Evolutionary conservation across 2,888 invertebrate genomes (phyloP), one percentile per base, ranked within the genome.

Genomic region (Chymomyza fuscimana): DNA sequence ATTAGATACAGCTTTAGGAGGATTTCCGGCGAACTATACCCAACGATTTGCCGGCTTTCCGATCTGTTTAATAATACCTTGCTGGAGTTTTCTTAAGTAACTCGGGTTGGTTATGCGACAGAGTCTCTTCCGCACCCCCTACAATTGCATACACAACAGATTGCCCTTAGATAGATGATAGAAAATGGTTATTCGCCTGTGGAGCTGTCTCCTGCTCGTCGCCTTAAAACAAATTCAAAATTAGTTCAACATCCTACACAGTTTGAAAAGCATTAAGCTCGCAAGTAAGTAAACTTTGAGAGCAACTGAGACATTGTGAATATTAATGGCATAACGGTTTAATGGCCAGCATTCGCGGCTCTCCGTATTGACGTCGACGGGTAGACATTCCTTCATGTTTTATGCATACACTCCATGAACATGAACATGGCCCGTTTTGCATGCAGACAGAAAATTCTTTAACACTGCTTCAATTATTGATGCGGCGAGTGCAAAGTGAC

Each of bases 331-430:
- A 46, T 46, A 46, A 46, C 40, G 40, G 40, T 46, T 46, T 46
- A 46, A 46, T 46, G 40, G 40, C 40, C 40, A 46, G 40, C 40
- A 46, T 46, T 46, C 40, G 40, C 40, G 12, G 12, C 12, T 10
- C 40, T 46, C 40, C 40, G 40, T 46, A 46, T 46, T 46, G 40
- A 46, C 10, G 40, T 46, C 36, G 52, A 67, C 68, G 25, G 16
- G 36, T 80, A 84, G 86, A 87, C 82, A 82, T 68, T 74, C 68
- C 63, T 70, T 79, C 72, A 82, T 87, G 74, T 80, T 80, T 82
- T 82, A 82, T 87, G 86, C 87, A 82, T 79, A 61, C 63, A 72
- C 22, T 54, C 16, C 59, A 62, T 40, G 56, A 40, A 19, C 2
- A 25, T 25, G 25, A 25, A 46, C 40, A 46, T 46, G 40, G 40